phyloP scores from a whole-genome alignment of 1,140 invertebrate species.

The Lepidurus couesii region DNA sequence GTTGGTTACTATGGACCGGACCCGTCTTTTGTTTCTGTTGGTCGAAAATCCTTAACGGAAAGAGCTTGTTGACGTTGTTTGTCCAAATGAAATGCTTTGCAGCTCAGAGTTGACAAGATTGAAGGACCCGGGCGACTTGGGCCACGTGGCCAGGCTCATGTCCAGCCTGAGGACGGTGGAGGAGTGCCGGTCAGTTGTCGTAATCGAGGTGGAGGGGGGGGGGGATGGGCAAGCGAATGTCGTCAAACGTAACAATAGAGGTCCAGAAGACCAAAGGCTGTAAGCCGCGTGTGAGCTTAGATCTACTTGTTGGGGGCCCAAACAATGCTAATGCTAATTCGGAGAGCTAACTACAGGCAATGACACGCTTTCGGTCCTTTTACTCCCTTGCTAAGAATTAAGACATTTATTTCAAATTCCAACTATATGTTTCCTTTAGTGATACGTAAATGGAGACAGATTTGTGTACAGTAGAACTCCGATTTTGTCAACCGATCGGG shows the following conservation, averaged over 20 bases:
- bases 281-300: constrained; percentile 12
- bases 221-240: not conserved
- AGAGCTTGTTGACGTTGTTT: constrained; percentile 19
- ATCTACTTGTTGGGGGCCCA: constrained; percentile 1
- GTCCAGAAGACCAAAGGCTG: not conserved
- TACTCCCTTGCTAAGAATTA: not conserved
- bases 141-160: not conserved
- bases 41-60: not conserved
- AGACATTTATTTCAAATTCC: not conserved
- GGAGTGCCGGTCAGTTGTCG: constrained; percentile 7
- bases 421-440: not conserved
- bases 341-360: not conserved
- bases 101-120: not conserved
- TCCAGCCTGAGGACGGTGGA: not conserved
- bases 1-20: not conserved
- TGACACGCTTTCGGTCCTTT: not conserved
- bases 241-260: constrained; percentile 1
- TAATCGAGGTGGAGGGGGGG: not conserved
- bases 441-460: too few relatives aligned
- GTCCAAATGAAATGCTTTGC: not conserved
- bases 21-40: not conserved
- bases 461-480: too few relatives aligned
- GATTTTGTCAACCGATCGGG: too few relatives aligned
- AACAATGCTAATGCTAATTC: constrained; percentile 9
- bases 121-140: not conserved